Conservation (phyloP, 2,113 vertebrate species). For the Callithrix jacchus region DNA sequence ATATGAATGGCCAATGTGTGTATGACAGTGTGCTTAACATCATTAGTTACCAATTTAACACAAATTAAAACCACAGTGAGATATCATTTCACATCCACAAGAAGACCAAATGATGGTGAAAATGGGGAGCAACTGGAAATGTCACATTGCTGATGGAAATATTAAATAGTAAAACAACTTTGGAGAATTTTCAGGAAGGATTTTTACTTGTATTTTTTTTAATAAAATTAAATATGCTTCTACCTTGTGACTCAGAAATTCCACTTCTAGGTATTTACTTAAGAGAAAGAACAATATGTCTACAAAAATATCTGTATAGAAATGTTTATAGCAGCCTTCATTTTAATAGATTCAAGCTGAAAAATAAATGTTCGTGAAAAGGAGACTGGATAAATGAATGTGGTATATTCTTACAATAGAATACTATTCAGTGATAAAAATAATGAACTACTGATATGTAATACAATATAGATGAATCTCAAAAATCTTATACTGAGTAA, state of each 20-base stretch:
- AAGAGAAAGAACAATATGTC: neutral
- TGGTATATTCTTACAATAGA: neutral
- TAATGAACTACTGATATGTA: neutral
- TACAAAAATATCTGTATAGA: neutral
- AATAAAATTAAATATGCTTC: neutral
- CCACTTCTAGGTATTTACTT: neutral
- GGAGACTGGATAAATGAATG: neutral
- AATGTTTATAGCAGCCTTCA: neutral
- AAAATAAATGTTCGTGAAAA: neutral
- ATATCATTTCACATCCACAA: neutral
- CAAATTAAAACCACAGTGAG: neutral
- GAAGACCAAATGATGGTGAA: neutral
- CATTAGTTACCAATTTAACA: neutral
- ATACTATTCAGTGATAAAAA: neutral
- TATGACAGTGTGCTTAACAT: neutral
- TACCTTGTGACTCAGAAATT: neutral
- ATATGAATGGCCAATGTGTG: neutral
- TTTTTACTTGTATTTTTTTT: neutral
- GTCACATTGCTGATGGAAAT: neutral
- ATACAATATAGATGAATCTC: neutral
- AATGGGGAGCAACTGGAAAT: neutral
- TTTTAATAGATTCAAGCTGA: neutral
- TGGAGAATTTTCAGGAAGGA: neutral
- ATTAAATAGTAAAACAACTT: neutral
- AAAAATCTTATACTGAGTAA: neutral